Conservation (phyloP, 1,140 invertebrate species). For the Trissolcus basalis region DNA sequence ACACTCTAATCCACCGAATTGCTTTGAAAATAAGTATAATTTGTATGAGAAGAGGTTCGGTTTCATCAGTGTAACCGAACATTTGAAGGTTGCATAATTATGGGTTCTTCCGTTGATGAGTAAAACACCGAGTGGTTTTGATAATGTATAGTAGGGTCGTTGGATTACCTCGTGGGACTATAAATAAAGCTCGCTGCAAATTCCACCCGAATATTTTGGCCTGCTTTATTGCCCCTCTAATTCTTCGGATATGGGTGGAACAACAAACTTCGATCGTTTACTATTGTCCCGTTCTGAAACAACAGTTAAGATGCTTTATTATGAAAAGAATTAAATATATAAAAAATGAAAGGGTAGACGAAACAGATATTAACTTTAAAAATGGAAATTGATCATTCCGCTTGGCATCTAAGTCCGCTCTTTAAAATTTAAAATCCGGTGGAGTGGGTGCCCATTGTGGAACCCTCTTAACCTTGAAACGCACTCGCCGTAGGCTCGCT, state of each 20-base stretch:
- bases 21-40: conserved; percentile 27
- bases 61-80: conserved; percentile 21
- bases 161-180: conserved; percentile 4
- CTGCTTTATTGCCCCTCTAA: background rate
- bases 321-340: too few relatives aligned
- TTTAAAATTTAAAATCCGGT: conserved; percentile 51
- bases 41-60: conserved; percentile 7
- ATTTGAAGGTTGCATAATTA: conserved; percentile 36
- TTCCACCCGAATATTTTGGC: conserved; percentile 13
- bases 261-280: too few relatives aligned
- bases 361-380: background rate
- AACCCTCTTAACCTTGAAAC: conserved; percentile 50
- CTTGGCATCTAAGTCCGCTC: conserved; percentile 3
- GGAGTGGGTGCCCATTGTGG: conserved; percentile 25
- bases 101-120: conserved; percentile 28
- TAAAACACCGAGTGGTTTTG: conserved; percentile 29
- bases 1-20: background rate
- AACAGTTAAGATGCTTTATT: too few relatives aligned
- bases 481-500: conserved; percentile 13
- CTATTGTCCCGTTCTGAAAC: too few relatives aligned
- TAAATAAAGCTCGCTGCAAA: conserved; percentile 18
- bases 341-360: too few relatives aligned
- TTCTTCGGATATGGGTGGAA: background rate
- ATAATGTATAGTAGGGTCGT: conserved; percentile 9
- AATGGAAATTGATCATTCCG: background rate